Base-by-base conservation (phyloP, 2,888 invertebrate species). In the Caenorhabditis wallacei region DNA sequence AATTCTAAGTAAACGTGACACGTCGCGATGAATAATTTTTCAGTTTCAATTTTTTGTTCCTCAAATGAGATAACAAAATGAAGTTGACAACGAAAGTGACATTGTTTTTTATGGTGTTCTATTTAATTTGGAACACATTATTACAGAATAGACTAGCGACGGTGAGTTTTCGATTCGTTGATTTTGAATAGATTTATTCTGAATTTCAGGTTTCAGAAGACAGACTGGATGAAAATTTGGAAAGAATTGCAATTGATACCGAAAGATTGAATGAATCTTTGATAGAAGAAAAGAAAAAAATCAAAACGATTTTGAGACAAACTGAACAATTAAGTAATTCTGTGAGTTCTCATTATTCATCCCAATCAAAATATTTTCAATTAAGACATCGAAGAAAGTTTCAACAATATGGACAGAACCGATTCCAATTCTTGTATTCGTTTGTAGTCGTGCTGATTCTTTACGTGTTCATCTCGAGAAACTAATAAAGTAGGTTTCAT, bases 381-480 rank as follows among this genome's bases (percentile, higher is more conserved):
- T 30, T 11, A 13, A 35, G 11, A 54, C 54, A 13, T 1, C 16
- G 2, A 48, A 18, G 2, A 48, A n/a, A 43, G 43, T 10, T 16
- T 43, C 43, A 13, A 13, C 43, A 43, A n/a, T 13, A 37, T 90
- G 90, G 90, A 70, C 75, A 10, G 83, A 90, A 26, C 89, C 89
- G 10, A 90, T 91, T 20, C 86, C 89, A n/a, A 74, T 90, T 26
- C 57, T 91, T 64, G 89, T 98, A 78, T 96, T 99, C 92, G 96
- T 98, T 5, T 99, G 98, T 92, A 96, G 99, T 94, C 94, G 98
- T 85, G 84, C 89, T 0, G 94, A 95, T 3, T 96, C 97, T 1
- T 96, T 98, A 68, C 94, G 94, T 88, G 94, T 96, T 87, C 97
- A 96, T 92, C 93, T 99, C 87, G 96, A 97, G 92, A 95, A 95